phyloP scores from a whole-genome alignment of 2,113 vertebrate species.

The Hemiscyllium ocellatum region DNA sequence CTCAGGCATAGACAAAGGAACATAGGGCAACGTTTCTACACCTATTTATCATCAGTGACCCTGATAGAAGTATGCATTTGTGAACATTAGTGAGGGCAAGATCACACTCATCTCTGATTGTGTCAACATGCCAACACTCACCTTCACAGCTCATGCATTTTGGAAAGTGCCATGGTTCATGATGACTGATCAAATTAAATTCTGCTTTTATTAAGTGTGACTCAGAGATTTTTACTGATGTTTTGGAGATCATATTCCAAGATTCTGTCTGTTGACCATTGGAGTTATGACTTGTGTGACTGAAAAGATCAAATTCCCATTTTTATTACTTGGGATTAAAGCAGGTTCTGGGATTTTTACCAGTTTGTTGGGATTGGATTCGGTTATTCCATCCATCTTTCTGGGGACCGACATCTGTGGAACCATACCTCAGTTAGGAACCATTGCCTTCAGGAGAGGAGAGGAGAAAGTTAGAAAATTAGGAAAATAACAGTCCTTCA shows the following conservation, averaged over 20 bases:
- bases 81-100: not conserved
- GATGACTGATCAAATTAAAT: not conserved
- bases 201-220: not conserved
- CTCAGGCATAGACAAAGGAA: not conserved
- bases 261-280: not conserved
- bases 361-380: not conserved
- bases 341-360: conserved; percentile 4
- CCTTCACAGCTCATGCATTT: not conserved
- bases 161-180: not conserved
- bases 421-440: not conserved
- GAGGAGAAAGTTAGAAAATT: conserved; percentile 5
- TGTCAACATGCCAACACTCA: not conserved
- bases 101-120: not conserved
- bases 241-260: not conserved
- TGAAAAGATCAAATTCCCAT: conserved; percentile 4
- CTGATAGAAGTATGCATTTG: not conserved
- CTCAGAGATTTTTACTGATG: not conserved
- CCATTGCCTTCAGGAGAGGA: conserved; percentile 11
- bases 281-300: not conserved
- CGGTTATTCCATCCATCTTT: not conserved
- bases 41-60: not conserved
- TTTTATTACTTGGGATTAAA: not conserved
- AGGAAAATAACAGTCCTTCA: not conserved
- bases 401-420: not conserved
- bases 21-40: not conserved